These are phyloP conservation scores for Piaya cayana DNA, from an alignment of 2,113 vertebrate genomes.

Conservation along the genomic window DNA sequence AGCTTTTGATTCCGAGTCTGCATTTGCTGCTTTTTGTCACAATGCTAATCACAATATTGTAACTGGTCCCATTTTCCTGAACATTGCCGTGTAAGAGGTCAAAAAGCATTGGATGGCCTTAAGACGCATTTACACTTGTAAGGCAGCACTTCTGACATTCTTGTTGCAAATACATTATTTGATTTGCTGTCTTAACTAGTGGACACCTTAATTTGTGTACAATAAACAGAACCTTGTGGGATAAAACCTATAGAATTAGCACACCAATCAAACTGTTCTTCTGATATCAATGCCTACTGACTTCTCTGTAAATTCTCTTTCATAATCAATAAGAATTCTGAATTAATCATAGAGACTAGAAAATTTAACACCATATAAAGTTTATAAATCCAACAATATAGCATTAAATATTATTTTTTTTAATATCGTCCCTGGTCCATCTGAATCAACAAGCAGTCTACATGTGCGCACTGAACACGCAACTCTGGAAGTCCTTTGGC, in stretches of 20 bases:
- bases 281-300: background rate
- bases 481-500: background rate
- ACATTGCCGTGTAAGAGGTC: background rate
- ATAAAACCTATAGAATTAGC: background rate
- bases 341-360: background rate
- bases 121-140: background rate
- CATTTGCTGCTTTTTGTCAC: background rate
- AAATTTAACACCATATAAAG: background rate
- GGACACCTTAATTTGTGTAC: background rate
- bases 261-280: background rate
- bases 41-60: background rate
- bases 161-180: background rate
- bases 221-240: background rate
- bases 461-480: fast-evolving
- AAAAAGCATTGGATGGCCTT: background rate
- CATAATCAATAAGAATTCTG: background rate
- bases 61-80: background rate
- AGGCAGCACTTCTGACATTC: background rate
- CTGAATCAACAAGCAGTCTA: background rate
- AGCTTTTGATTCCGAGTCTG: background rate
- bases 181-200: background rate
- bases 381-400: background rate
- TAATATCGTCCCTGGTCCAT: background rate
- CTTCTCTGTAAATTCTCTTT: background rate
- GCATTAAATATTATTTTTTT: background rate